phyloP scores from a whole-genome alignment of 2,888 invertebrate genomes.

The Tetragonisca angustula region DNA sequence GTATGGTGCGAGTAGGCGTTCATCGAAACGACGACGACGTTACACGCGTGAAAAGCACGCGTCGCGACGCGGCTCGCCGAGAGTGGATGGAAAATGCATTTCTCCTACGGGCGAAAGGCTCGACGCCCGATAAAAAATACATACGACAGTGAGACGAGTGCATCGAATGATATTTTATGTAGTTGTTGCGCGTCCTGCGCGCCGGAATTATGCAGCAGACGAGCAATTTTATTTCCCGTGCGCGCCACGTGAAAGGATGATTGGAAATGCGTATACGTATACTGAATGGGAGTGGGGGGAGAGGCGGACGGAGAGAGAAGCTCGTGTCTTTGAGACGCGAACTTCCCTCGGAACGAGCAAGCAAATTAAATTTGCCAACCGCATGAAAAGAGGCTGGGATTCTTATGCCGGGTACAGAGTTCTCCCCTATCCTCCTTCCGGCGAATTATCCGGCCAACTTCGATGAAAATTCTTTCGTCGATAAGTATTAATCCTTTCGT shows the following conservation, averaged over 20 bases:
- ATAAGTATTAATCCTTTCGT: conserved; percentile 4
- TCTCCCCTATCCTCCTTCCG: not conserved
- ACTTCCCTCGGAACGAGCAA: conserved; percentile 3
- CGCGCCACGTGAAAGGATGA: conserved; percentile 23
- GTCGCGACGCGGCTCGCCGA: not conserved
- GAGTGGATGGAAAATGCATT: not conserved
- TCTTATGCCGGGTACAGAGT: not conserved
- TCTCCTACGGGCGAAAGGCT: conserved; percentile 10
- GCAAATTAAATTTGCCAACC: conserved; percentile 52
- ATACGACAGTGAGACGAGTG: conserved; percentile 15
- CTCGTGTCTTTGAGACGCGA: conserved; percentile 36
- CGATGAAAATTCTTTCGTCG: conserved; percentile 18
- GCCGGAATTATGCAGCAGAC: conserved; percentile 45
- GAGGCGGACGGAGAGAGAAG: not conserved
- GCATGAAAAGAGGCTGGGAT: conserved; percentile 11
- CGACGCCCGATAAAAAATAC: conserved; percentile 40
- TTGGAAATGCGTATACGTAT: conserved; percentile 43
- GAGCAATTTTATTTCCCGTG: conserved; percentile 43
- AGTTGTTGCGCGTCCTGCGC: conserved; percentile 16
- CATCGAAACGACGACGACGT: not conserved
- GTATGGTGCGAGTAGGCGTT: not conserved
- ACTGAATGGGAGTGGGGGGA: not conserved
- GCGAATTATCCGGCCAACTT: conserved; percentile 3
- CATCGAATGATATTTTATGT: conserved; percentile 54
- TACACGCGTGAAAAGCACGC: conserved; percentile 7